Evolutionary conservation across 2,888 invertebrate genomes (phyloP).

Genomic region (Carcina quercana): DNA sequence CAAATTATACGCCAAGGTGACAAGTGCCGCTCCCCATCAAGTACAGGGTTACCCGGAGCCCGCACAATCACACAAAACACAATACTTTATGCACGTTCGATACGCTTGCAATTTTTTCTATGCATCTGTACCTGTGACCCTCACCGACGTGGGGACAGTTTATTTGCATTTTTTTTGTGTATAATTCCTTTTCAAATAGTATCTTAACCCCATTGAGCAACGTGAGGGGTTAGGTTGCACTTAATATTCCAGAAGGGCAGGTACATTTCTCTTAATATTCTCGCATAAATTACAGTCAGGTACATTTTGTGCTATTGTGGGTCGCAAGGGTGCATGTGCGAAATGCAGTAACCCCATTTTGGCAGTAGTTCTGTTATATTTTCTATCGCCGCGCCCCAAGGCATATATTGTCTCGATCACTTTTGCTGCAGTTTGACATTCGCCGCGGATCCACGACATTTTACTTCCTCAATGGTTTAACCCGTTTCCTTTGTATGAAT

Average conservation of each 20-base stretch:
- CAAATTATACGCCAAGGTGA: constrained; percentile 70
- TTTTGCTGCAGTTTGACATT: constrained; percentile 39
- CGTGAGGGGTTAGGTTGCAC: constrained; percentile 75
- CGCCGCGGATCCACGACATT: constrained; percentile 58
- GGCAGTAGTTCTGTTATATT: constrained; percentile 27
- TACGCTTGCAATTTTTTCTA: constrained; percentile 52
- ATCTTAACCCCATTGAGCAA: constrained; percentile 73
- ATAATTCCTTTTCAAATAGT: constrained; percentile 70
- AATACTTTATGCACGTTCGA: constrained; percentile 40
- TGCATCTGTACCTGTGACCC: constrained; percentile 56
- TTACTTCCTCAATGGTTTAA: constrained; percentile 70
- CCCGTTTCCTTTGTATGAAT: constrained; percentile 74
- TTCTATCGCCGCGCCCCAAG: constrained; percentile 23
- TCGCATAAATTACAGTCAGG: constrained; percentile 76
- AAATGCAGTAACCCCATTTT: constrained; percentile 35
- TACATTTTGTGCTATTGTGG: constrained; percentile 71
- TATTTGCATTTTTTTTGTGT: constrained; percentile 68
- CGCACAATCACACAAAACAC: constrained; percentile 27
- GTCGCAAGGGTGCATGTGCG: constrained; percentile 36
- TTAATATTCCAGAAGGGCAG: constrained; percentile 76
- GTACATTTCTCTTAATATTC: constrained; percentile 74
- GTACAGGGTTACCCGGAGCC: constrained; percentile 27
- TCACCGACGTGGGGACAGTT: constrained; percentile 64
- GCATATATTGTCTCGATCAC: constrained; percentile 22
- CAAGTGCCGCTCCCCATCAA: constrained; percentile 58